Evolutionary conservation across 2,888 invertebrate genomes (phyloP), one percentile per base, ranked within the genome.

Genomic region (Apoderus coryli): DNA sequence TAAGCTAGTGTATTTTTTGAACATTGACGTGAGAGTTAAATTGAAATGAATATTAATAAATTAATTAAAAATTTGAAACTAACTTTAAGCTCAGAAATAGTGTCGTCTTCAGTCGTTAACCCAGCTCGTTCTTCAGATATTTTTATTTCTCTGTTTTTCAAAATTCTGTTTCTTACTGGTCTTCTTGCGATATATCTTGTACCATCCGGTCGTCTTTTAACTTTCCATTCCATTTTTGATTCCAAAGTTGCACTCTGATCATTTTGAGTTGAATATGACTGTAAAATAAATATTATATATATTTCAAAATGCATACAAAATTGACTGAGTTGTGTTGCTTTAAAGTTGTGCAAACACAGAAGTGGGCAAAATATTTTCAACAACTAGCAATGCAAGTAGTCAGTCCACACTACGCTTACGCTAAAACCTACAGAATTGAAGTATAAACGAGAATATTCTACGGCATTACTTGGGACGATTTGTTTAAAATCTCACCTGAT

Each of bases 161-260:
- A 56, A 12, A 77, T 58, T 32, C 72, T 63, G 51, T 66, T 76
- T 26, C 76, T 61, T 1, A 76, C 67, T 1, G 79, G 78, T 16
- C 79, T 57, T 24, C 76, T 62, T 0, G 80, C 76, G 40, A 82
- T 77, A 49, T 82, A 82, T 25, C 80, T 63, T 0, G 75, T 72
- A 3, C 81, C 81, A 46, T 81, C 81, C 3, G 77, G 70, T 16
- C 80, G 61, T 14, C 75, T 61, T 50, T 82, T 82, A 5, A 81
- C 78, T 45, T 80, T 78, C 77, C 78, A 79, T 37, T 70, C 70
- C 71, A 70, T 70, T 25, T 62, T 60, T 2, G 60, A 41, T 29
- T 53, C 50, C 35, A 50, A 19, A 6, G 19, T 6, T n/a, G 19
- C 19, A 19, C 7, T 19, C n/a, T 19, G 7, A n/a, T 19, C n/a